These are phyloP conservation scores for Strigops habroptila DNA, from an alignment of 2,113 vertebrate genomes.

Conservation along the genomic window DNA sequence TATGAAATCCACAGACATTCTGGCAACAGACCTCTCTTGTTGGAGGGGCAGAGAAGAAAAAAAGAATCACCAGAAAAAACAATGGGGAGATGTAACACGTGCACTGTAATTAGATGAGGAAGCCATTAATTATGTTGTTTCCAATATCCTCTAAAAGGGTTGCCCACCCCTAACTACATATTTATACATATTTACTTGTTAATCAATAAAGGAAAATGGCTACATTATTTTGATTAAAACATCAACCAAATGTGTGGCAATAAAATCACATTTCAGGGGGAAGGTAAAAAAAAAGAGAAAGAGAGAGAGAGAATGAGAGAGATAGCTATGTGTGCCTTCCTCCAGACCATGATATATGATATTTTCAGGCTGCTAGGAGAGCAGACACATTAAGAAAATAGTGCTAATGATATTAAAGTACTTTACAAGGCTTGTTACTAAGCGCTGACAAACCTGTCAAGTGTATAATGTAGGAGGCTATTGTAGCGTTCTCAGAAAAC, in stretches of 20 bases:
- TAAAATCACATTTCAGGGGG: conserved; percentile 72
- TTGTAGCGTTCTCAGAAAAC: conserved; percentile 91
- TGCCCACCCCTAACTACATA: conserved; percentile 77
- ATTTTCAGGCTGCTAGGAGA: conserved; percentile 81
- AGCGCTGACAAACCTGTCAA: conserved; percentile 96
- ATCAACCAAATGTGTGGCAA: conserved; percentile 61
- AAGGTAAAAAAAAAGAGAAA: conserved; percentile 43
- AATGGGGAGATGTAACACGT: conserved; percentile 19
- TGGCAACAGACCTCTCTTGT: conserved; percentile 38
- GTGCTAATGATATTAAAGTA: conserved; percentile 98
- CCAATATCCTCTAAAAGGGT: conserved; percentile 80
- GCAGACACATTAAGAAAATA: conserved; percentile 97
- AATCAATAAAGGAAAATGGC: conserved; percentile 82
- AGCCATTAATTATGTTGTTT: conserved; percentile 74
- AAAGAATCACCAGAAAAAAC: not conserved
- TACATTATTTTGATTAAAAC: conserved; percentile 87
- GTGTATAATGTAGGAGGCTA: conserved; percentile 91
- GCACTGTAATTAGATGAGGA: conserved; percentile 57
- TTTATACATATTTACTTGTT: conserved; percentile 86
- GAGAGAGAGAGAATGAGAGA: not conserved
- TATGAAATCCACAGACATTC: conserved; percentile 9
- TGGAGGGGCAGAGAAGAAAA: not conserved
- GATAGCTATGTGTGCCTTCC: conserved; percentile 62
- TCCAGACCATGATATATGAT: conserved; percentile 85
- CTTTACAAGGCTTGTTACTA: conserved; percentile 92